phyloP scores from a whole-genome alignment of 2,888 invertebrate genomes.

The Drosophila yooni region DNA sequence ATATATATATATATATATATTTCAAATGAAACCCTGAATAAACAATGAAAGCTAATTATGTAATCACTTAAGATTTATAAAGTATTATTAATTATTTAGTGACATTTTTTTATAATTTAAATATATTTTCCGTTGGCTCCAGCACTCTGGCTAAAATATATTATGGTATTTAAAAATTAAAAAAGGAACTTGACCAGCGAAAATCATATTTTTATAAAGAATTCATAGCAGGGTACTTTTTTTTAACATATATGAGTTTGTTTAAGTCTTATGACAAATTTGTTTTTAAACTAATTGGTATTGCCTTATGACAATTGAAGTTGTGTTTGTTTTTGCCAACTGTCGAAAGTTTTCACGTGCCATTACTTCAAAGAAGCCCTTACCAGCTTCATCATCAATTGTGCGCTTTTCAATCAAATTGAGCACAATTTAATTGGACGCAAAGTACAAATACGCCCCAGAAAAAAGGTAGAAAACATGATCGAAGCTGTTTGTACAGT shows the following conservation, averaged over 20 bases:
- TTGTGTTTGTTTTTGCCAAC: not conserved
- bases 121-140: not conserved
- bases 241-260: not conserved
- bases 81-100: not conserved
- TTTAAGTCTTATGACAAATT: not conserved
- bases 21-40: not conserved
- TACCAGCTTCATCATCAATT: not conserved
- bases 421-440: constrained; percentile 44
- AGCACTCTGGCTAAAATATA: too few species aligned
- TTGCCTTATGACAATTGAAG: not conserved
- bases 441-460: not conserved
- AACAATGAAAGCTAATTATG: too few species aligned
- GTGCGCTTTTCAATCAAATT: constrained; percentile 41
- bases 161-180: not conserved
- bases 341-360: not conserved
- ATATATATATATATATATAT: not conserved
- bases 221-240: not conserved
- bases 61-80: too few species aligned
- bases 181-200: not conserved
- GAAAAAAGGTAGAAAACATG: not conserved
- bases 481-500: constrained; percentile 6
- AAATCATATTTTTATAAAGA: not conserved
- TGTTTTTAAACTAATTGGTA: not conserved
- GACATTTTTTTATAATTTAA: not conserved
- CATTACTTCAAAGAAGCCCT: not conserved